Evolutionary conservation across 37 sponge, comb jelly and placozoan species (phyloP), one percentile per base, ranked within the genome.

Genomic region (Eunapius fragilis): DNA sequence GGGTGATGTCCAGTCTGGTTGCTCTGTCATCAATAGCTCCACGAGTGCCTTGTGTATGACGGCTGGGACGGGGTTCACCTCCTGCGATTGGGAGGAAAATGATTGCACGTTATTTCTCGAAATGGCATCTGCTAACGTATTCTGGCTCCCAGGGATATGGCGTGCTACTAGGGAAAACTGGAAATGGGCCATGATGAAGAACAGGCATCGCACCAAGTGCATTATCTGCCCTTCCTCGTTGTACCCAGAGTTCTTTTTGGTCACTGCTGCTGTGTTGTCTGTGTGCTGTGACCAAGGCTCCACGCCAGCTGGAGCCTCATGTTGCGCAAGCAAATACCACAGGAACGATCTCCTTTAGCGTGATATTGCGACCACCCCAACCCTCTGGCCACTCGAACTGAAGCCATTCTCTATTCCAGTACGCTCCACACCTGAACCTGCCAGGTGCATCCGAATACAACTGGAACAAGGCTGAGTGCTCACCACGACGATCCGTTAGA

Each of bases 1-100:
- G 72, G 11, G 24, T 9, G 80, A 84, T 9, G 74, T 69, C 90
- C 90, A 84, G 75, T 85, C 80, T 28, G 90, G 85, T 38, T 85
- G 72, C 68, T 50, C 50, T 23, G 36, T 24, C 26, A 87, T 17
- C 24, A 87, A 32, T 32, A 80, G 25, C 32, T 67, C 68, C 70
- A 30, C 31, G 31, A 80, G 69, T 17, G 24, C 33, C 12, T n/a
- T 35, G 19, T 68, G 80, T 31, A 80, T 80, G 28, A 23, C 5
- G 23, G 31, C 80, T 80, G 69, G 69, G 4, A 23, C 12, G 23
- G 69, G 25, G 36, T 79, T n/a, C 23, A 25, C 36, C 23, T 50
- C 68, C 24, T 27, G 24, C 31, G 23, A 4, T 69, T 68, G 33
- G 45, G 45, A 17, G 72, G 11, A 0, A 70, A 83, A 26, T 69